Conservation (phyloP, 30 jellyfish, hydroid and myxozoan species). For the Cassiopea andromeda region DNA sequence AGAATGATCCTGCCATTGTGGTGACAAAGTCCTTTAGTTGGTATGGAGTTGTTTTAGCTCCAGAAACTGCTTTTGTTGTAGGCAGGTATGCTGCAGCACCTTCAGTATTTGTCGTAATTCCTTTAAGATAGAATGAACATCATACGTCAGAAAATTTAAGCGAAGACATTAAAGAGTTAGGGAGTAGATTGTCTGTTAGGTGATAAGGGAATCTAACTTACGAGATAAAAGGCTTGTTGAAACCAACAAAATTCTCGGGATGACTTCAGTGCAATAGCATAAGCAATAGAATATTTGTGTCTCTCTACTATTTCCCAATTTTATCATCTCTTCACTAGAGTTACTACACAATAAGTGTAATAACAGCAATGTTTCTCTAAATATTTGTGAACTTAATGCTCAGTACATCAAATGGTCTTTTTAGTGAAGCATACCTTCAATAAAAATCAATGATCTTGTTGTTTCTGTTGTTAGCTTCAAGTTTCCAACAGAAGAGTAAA, state of each 20-base stretch:
- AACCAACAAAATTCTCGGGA: too few relatives aligned
- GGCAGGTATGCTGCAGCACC: slow-evolving; percentile 63
- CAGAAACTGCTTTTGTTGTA: slow-evolving; percentile 22
- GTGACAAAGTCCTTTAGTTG: slow-evolving; percentile 39
- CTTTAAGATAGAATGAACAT: slow-evolving; percentile 1
- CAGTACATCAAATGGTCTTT: background rate
- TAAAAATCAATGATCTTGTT: slow-evolving; percentile 66
- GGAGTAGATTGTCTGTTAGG: too few relatives aligned
- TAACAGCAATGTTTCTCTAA: too few relatives aligned
- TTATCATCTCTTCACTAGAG: too few relatives aligned
- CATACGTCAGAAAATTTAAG: background rate
- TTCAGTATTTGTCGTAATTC: slow-evolving; percentile 62
- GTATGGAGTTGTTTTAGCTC: slow-evolving; percentile 40
- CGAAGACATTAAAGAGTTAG: background rate
- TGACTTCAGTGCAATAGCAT: too few relatives aligned
- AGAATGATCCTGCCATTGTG: slow-evolving; percentile 57
- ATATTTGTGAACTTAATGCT: background rate
- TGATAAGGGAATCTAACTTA: too few relatives aligned
- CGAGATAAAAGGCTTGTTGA: too few relatives aligned
- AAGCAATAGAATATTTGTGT: too few relatives aligned
- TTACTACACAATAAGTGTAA: too few relatives aligned
- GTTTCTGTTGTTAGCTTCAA: slow-evolving; percentile 64
- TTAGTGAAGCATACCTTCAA: slow-evolving; percentile 33
- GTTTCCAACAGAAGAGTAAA: slow-evolving; percentile 19
- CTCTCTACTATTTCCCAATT: too few relatives aligned